Base-by-base conservation (phyloP, 2,113 vertebrate species). In the Platysteira castanea region DNA sequence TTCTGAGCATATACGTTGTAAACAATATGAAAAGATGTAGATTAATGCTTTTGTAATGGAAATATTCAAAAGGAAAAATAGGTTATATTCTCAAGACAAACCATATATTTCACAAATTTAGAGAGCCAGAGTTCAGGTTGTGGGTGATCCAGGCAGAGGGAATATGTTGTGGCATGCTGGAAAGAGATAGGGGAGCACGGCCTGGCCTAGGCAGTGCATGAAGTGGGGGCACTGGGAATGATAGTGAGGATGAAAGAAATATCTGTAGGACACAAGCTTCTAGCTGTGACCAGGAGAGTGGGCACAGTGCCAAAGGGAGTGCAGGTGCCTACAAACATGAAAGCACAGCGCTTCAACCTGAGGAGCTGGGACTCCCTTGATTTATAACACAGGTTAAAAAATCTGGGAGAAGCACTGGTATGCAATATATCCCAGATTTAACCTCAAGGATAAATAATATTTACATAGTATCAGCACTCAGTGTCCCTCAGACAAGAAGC, bases 341-440 rank as follows among this genome's bases (percentile, higher is more conserved):
- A 75, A 78, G 19, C 12, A 19, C 0, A 1, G 15, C 0, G 3
- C 10, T 71, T 67, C 5, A 5, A 18, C 19, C 13, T 0, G 2
- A 7, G 46, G 15, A 11, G 15, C 22, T 44, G 12, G 8, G 13
- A 33, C 16, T 50, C 8, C 41, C 11, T 3, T 22, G 8, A 31
- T 83, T 24, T 53, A 10, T 56, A 21, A 41, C 0, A 2, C 11
- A 61, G n/a, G 15, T 33, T 79, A 13, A 76, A 85, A 67, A 77
- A 68, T 44, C 13, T 69, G 13, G 76, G 15, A 87, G 41, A 86
- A 71, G 31, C 5, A 24, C 10, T 70, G 13, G 13, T 23, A 65
- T 87, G 54, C 4, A 63, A 18, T 19, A 67, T 57, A 27, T 3
- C 12, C 9, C 31, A 54, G 60, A 70, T 47, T 52, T 78, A 87